phyloP scores from a whole-genome alignment of 1,140 invertebrate genomes.

The Brachionus calyciflorus region DNA sequence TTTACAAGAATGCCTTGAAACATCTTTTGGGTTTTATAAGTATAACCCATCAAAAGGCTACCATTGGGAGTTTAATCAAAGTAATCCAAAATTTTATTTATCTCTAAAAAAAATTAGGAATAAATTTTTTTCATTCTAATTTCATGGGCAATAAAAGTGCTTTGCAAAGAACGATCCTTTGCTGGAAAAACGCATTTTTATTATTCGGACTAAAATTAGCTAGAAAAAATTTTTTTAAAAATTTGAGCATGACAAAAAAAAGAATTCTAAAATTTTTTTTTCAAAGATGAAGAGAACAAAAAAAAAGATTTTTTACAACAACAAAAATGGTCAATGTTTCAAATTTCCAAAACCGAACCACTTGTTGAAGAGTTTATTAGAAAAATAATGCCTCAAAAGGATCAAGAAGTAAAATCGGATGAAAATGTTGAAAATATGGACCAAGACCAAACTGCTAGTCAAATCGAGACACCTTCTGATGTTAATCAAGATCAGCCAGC shows the following conservation, averaged over 20 bases:
- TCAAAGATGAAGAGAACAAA: slow-evolving; percentile 33
- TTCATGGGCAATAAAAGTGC: too few relatives aligned
- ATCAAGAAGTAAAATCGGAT: background rate
- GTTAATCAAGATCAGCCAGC: background rate
- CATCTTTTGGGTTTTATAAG: slow-evolving; percentile 19
- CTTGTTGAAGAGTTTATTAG: slow-evolving; percentile 16
- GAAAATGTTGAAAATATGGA: slow-evolving; percentile 33
- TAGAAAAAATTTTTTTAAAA: too few relatives aligned
- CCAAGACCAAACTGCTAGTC: slow-evolving; percentile 8
- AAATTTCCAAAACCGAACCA: background rate
- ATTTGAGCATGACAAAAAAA: too few relatives aligned
- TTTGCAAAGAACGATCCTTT: too few relatives aligned
- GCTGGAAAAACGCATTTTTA: too few relatives aligned
- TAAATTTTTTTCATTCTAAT: too few relatives aligned
- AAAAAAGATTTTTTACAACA: slow-evolving; percentile 31
- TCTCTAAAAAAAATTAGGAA: too few relatives aligned
- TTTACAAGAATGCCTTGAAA: slow-evolving; percentile 31
- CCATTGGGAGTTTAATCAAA: slow-evolving; percentile 45
- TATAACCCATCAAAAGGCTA: slow-evolving; percentile 42
- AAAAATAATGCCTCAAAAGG: slow-evolving; percentile 6
- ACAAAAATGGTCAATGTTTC: slow-evolving; percentile 21
- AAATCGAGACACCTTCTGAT: background rate
- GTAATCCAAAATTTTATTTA: too few relatives aligned
- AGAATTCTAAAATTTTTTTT: too few relatives aligned
- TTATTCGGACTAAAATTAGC: too few relatives aligned